A percentile compares a stretch with the other conserved stretches of the same genome.
Evolutionary conservation across 2,797 vertebrate genomes (phyloP).

Genomic region (Catostomus latipinnis): DNA sequence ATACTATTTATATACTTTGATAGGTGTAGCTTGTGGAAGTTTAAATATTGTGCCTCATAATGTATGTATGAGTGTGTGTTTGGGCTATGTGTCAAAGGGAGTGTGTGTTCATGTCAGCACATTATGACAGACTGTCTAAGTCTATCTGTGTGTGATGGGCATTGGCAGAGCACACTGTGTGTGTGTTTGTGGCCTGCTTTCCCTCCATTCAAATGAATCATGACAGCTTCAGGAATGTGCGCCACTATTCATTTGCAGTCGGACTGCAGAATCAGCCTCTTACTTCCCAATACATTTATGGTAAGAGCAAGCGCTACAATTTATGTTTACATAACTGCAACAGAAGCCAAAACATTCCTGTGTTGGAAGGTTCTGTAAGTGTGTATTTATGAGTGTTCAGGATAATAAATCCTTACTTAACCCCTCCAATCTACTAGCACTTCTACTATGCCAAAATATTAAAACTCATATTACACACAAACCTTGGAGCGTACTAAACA

Average conservation of each 20-base stretch:
- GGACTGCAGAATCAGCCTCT: slow-evolving; percentile 54
- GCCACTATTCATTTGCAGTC: slow-evolving; percentile 64
- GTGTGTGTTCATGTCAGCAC: slow-evolving; percentile 60
- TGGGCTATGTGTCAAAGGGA: slow-evolving; percentile 36
- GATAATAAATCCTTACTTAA: slow-evolving; percentile 24
- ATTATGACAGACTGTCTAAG: slow-evolving; percentile 63
- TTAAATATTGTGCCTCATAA: slow-evolving; percentile 7
- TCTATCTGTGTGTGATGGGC: slow-evolving; percentile 63
- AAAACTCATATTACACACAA: neutral
- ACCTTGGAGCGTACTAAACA: neutral
- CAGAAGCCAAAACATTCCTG: slow-evolving; percentile 63
- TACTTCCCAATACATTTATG: slow-evolving; percentile 66
- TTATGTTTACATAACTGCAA: slow-evolving; percentile 71
- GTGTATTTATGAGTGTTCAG: slow-evolving; percentile 32
- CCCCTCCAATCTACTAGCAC: slow-evolving; percentile 1
- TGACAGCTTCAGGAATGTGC: slow-evolving; percentile 76
- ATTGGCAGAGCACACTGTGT: slow-evolving; percentile 57
- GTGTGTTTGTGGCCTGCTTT: slow-evolving; percentile 68
- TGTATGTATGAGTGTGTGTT: slow-evolving; percentile 28
- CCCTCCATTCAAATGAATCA: slow-evolving; percentile 72
- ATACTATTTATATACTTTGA: slow-evolving; percentile 35
- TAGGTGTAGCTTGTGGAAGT: slow-evolving; percentile 9
- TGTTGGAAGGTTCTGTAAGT: slow-evolving; percentile 38
- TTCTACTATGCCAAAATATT: neutral
- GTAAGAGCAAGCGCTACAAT: slow-evolving; percentile 63